Evolutionary conservation across 2,888 invertebrate species (phyloP).

Genomic region (Oligia strigilis): DNA sequence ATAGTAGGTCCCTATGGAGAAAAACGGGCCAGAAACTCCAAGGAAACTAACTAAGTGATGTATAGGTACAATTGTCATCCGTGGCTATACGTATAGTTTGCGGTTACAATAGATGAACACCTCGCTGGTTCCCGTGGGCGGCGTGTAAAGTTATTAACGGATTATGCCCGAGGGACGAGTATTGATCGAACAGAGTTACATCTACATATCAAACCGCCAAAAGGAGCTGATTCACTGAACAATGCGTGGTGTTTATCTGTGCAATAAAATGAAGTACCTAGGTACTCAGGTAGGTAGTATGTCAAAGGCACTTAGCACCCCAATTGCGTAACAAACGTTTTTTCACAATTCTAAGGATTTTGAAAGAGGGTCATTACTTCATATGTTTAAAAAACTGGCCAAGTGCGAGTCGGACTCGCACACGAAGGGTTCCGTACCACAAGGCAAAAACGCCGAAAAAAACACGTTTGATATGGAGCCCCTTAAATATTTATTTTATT

Average conservation of each 20-base stretch:
- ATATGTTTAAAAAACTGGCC: not conserved
- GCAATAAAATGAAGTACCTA: not conserved
- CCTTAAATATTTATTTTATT: too few species aligned
- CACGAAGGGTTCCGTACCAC: too few species aligned
- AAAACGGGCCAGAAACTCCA: not conserved
- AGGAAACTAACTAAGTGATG: not conserved
- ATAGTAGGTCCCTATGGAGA: too few species aligned
- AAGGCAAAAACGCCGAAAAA: too few species aligned
- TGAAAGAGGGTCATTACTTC: not conserved
- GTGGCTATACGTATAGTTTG: not conserved
- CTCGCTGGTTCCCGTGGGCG: constrained; percentile 17
- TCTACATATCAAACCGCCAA: not conserved
- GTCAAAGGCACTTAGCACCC: not conserved
- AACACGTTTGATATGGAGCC: too few species aligned
- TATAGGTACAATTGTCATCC: not conserved
- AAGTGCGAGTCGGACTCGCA: too few species aligned
- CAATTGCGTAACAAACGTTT: too few species aligned
- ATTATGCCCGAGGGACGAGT: constrained; percentile 27
- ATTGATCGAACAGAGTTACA: constrained; percentile 23
- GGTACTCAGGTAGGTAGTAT: not conserved
- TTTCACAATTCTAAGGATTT: not conserved
- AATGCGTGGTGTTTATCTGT: too few species aligned
- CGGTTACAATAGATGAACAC: not conserved
- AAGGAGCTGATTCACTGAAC: not conserved
- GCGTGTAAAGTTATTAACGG: constrained; percentile 32